These are phyloP conservation scores for Heloderma charlesbogerti DNA, from an alignment of 2,113 vertebrate genomes.

Conservation along the genomic window DNA sequence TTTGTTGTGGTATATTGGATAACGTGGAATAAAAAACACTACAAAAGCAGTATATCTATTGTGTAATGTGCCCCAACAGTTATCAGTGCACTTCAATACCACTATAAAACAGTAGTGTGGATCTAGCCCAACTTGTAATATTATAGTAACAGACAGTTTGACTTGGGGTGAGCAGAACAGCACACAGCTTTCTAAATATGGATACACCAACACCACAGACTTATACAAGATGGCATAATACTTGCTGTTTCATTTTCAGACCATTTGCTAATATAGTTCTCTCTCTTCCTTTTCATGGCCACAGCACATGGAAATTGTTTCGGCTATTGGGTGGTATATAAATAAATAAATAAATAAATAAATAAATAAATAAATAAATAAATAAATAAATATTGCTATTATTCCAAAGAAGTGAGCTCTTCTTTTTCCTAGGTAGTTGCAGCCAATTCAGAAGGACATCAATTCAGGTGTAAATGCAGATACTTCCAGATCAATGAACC, in stretches of 20 bases:
- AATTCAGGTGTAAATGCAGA: not conserved
- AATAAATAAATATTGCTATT: too few relatives aligned
- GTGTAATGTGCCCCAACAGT: too few relatives aligned
- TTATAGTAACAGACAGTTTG: not conserved
- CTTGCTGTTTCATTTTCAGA: not conserved
- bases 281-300: not conserved
- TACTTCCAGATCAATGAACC: not conserved
- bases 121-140: too few relatives aligned
- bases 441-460: not conserved
- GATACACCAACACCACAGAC: not conserved
- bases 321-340: too few relatives aligned
- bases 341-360: too few relatives aligned
- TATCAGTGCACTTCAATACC: too few relatives aligned
- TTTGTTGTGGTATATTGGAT: too few relatives aligned
- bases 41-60: too few relatives aligned
- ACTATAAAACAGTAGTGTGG: too few relatives aligned
- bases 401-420: not conserved
- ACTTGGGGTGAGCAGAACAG: not conserved
- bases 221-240: not conserved
- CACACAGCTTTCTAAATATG: too few relatives aligned
- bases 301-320: not conserved
- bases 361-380: too few relatives aligned
- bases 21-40: too few relatives aligned
- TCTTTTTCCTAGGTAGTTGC: not conserved
- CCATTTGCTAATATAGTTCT: not conserved